These are phyloP conservation scores for Phoxinus phoxinus DNA, from an alignment of 2,113 vertebrate species.

Conservation along the genomic window DNA sequence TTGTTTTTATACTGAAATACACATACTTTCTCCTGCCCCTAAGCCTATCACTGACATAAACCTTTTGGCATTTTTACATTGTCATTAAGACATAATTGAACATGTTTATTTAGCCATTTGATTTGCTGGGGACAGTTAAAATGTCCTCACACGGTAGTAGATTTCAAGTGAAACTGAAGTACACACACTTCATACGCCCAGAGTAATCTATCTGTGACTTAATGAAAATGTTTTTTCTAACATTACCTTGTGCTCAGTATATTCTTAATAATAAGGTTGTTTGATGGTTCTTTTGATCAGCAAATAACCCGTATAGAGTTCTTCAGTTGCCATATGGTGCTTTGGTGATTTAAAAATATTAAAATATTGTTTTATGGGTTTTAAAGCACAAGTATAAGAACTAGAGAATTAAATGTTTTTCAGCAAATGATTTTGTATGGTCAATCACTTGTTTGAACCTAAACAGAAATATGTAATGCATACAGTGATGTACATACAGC, in stretches of 20 bases:
- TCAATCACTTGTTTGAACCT: not conserved
- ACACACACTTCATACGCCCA: not conserved
- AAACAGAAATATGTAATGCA: not conserved
- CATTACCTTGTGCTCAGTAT: not conserved
- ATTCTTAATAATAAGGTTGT: not conserved
- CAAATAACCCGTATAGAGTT: not conserved
- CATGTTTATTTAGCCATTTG: not conserved
- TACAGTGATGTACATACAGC: no score
- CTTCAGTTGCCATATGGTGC: no score
- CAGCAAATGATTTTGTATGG: no score
- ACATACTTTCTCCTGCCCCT: not conserved
- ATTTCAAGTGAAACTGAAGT: not conserved
- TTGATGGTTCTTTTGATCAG: not conserved
- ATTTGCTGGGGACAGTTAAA: not conserved
- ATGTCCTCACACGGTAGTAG: not conserved
- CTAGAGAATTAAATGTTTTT: no score
- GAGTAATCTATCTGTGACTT: not conserved
- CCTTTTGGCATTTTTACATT: not conserved
- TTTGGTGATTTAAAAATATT: not conserved
- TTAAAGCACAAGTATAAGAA: not conserved
- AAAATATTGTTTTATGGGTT: not conserved
- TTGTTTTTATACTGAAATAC: not conserved
- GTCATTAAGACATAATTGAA: not conserved
- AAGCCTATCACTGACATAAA: constrained; percentile 1
- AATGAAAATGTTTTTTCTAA: not conserved